These are phyloP conservation scores for Coregonus sp. DNA, from an alignment of 2,797 vertebrate species.

Conservation along the genomic window DNA sequence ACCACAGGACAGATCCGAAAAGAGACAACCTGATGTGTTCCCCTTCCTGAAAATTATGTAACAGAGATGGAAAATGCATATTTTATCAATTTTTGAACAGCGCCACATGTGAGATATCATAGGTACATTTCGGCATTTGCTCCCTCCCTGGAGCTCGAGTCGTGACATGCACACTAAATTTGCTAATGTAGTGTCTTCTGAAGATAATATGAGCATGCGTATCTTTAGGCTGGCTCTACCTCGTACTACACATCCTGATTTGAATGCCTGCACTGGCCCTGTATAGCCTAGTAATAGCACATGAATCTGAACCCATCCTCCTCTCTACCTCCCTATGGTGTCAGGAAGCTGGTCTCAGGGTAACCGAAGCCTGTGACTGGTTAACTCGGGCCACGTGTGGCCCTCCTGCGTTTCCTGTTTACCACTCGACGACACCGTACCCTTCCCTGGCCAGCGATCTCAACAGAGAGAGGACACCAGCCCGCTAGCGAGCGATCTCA, in stretches of 20 bases:
- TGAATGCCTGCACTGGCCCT: not conserved
- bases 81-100: not conserved
- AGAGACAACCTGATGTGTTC: not conserved
- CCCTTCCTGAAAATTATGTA: not conserved
- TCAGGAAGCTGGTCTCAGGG: conserved; percentile 29
- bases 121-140: too few relatives aligned
- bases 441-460: conserved; percentile 11
- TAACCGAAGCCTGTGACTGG: conserved; percentile 21
- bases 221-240: not conserved
- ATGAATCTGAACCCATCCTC: not conserved
- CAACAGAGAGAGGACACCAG: not conserved
- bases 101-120: not conserved
- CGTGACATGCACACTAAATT: too few relatives aligned
- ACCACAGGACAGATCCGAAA: not conserved
- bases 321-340: not conserved
- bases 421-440: conserved; percentile 26
- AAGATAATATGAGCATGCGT: not conserved
- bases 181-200: not conserved
- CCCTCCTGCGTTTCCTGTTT: conserved; percentile 57
- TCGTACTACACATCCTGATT: not conserved
- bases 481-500: not conserved
- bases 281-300: not conserved
- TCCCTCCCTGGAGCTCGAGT: too few relatives aligned
- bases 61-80: not conserved
- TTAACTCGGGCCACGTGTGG: conserved; percentile 12